Base-by-base conservation (phyloP, 2,888 invertebrate genomes). In the Cosmopolites sordidus region DNA sequence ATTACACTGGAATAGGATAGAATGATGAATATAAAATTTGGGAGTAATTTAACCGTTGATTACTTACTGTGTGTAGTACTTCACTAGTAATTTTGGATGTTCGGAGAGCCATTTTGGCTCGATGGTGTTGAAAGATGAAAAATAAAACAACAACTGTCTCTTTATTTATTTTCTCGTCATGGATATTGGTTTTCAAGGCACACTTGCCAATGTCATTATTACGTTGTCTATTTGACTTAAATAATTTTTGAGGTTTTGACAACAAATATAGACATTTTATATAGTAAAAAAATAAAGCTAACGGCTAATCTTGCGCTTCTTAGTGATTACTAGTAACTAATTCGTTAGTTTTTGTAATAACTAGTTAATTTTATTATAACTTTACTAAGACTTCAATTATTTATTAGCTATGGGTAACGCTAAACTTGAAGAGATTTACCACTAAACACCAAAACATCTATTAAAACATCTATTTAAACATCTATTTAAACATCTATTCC, bases 1-100 rank as follows among this genome's bases (percentile, higher is more conserved):
- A 48, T 60, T 58, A 38, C 58, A 58, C 62, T 62, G 22, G 22
- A 3, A 22, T 5, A 22, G 8, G 8, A 22, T 22, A 45, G 58
- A 56, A 45, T 45, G n/a, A 42, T 1, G 16, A 33, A 18, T 8
- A 47, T 29, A 41, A 5, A 16, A 8, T 8, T 22, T 5, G 8
- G 22, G 22, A 8, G 22, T 22, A 5, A 22, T 22, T 22, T 8
- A 22, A 8, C 3, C 22, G 8, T 38, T 18, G n/a, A 16, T 14
- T 22, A 63, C 63, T 62, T 58, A 64, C 64, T 45, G 54, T 57
- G 48, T 48, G 49, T 16, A 58, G 22, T 37, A 64, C 29, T 54
- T 62, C 62, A 64, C 64, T 55, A 43, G 55, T 15, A 59, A 64
- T 64, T 64, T 64, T 62, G 59, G 54, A 43, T 56, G 54, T 57